Conservation (phyloP, 2,888 invertebrate species). For the Leptopterna dolabrata region DNA sequence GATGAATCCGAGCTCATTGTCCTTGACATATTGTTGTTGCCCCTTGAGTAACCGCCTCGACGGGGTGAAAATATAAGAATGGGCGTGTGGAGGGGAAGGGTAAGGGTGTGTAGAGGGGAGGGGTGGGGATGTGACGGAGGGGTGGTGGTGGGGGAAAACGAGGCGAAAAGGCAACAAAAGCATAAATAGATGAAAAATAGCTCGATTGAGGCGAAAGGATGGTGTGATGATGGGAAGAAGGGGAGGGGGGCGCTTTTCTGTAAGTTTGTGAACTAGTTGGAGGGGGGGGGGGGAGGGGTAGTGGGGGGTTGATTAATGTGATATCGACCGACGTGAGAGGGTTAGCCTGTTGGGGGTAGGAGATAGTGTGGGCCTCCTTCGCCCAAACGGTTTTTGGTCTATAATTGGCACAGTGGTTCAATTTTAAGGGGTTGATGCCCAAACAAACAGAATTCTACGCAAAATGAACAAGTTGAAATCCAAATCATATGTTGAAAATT, state of each 20-base stretch:
- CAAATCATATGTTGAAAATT: neutral
- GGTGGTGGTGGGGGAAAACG: neutral
- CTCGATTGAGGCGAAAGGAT: neutral
- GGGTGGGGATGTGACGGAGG: too few species aligned
- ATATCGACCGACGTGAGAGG: slow-evolving; percentile 26
- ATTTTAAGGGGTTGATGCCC: neutral
- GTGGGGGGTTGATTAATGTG: slow-evolving; percentile 14
- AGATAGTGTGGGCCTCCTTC: neutral
- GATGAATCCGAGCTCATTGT: neutral
- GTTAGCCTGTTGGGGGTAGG: neutral
- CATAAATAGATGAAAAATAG: slow-evolving; percentile 25
- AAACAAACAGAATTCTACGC: neutral
- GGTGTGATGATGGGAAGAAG: neutral
- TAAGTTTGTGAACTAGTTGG: neutral
- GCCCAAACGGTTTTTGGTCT: neutral
- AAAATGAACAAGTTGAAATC: neutral
- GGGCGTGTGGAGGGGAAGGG: too few species aligned
- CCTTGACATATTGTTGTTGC: neutral
- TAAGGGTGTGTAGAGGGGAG: too few species aligned
- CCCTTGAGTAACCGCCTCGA: neutral
- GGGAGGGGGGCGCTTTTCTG: neutral
- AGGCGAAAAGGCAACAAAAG: neutral
- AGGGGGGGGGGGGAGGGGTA: neutral
- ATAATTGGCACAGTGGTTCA: neutral
- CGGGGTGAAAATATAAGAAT: neutral